Evolutionary conservation across 2,888 invertebrate species (phyloP).

Genomic region (Tridacna crocea): DNA sequence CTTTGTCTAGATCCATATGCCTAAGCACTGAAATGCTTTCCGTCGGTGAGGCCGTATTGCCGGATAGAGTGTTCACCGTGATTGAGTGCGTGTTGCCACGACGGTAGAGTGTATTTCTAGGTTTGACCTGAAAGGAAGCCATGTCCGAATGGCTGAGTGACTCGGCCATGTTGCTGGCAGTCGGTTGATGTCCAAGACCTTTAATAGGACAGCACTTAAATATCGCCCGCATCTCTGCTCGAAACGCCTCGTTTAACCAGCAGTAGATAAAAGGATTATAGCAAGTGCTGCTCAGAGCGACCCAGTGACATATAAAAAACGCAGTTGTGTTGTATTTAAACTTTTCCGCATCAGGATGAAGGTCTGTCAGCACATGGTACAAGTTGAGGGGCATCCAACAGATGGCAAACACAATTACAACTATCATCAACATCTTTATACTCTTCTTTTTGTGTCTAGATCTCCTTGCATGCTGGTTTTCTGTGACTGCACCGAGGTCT

Average conservation of each 20-base stretch:
- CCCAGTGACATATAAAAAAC: slow-evolving; percentile 84
- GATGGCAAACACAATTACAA: slow-evolving; percentile 84
- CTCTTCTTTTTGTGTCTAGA: slow-evolving; percentile 84
- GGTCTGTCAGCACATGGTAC: slow-evolving; percentile 84
- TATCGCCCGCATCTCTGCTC: slow-evolving; percentile 78
- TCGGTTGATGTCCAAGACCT: slow-evolving; percentile 18
- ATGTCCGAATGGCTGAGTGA: slow-evolving; percentile 39
- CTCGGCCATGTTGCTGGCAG: slow-evolving; percentile 40
- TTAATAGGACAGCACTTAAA: slow-evolving; percentile 74
- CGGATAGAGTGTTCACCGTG: background rate
- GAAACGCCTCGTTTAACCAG: slow-evolving; percentile 85
- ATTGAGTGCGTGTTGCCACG: slow-evolving; percentile 13
- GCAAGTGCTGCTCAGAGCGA: slow-evolving; percentile 85
- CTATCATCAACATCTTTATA: slow-evolving; percentile 85
- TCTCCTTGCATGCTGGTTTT: slow-evolving; percentile 82
- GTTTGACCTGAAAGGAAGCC: slow-evolving; percentile 16
- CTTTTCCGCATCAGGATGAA: slow-evolving; percentile 76
- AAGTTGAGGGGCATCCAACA: slow-evolving; percentile 85
- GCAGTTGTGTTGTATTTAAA: slow-evolving; percentile 82
- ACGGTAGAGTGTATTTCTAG: slow-evolving; percentile 18
- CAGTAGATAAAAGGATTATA: slow-evolving; percentile 85
- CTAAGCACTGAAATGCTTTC: slow-evolving; percentile 4
- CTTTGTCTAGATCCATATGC: slow-evolving; percentile 11
- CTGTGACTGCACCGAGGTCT: slow-evolving; percentile 83
- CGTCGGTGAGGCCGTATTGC: background rate